Evolutionary conservation across 2,797 vertebrate genomes (phyloP), one percentile per base, ranked within the genome.

Genomic region (Amblyopsis hoosieri): DNA sequence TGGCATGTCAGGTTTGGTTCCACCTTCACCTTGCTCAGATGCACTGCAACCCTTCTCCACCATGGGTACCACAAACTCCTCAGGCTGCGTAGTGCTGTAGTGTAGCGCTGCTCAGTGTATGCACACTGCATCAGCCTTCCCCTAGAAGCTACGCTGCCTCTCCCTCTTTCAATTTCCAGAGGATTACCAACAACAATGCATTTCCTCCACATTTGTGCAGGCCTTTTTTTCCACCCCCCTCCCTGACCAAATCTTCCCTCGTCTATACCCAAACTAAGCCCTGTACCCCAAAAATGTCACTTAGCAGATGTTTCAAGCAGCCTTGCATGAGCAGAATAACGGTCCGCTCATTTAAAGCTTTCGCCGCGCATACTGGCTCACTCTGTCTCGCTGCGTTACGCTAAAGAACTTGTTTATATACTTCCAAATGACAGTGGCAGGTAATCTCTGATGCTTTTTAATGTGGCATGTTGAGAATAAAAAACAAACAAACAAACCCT

Each of bases 381-480:
- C 74, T 64, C 67, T 76, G 58, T 62, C 62, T 75, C 52, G 3
- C 65, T 78, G 76, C 71, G 79, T 80, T 71, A 76, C 64, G 64
- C 60, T 84, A 69, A 75, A 72, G 47, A 57, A 69, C 79, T 74
- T 87, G 80, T 87, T 88, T 82, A 72, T 72, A 45, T 69, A 55
- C 66, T 76, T 78, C 66, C 67, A 65, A 80, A 84, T 83, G 79
- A 82, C 75, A 84, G 60, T 74, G 65, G 79, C 71, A 23, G 85
- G 83, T 91, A 90, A 90, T 92, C 85, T 83, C 61, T 76, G 68
- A 84, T 84, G 83, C 79, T 84, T 90, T 90, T 89, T 90, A 67
- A 48, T 62, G 62, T 78, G 54, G 58, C 63, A 66, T 70, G 71
- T 69, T 74, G 53, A 72, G 74, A 76, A 74, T 5, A 67, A 75